Evolutionary conservation across 2,113 vertebrate species (phyloP), one percentile per base, ranked within the genome.

Genomic region (Glaucidium brasilianum): DNA sequence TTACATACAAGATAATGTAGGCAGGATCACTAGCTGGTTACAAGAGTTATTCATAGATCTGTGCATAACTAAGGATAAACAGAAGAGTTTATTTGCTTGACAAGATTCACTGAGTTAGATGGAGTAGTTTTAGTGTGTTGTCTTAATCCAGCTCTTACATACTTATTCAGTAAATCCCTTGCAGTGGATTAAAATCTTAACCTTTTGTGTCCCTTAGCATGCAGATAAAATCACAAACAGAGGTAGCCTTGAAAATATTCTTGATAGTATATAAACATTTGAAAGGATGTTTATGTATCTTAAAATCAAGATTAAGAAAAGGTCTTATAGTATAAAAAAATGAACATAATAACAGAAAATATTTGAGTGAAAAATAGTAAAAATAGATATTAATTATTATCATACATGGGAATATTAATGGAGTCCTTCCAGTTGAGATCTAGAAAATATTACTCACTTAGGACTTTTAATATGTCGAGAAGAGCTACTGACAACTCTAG

Each of bases 31-130:
- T 92, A 93, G 72, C 68, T 85, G 88, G 82, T 96, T 95, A 83
- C 63, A 74, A 67, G 55, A 80, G 94, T 90, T 90, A 77, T 93
- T 90, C 75, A 63, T 6, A 90, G 75, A 53, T 58, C 55, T 74
- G 26, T 84, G 59, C 60, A 34, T 92, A 94, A 92, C 75, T 83
- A 67, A 95, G 67, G 74, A 93, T 93, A 95, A 90, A 96, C 67
- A 88, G 35, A 96, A 90, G 78, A 94, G 88, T 93, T 94, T 92
- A 95, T 96, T 93, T 96, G 77, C 82, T 77, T 90, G 67, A 85
- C 74, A 88, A 90, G 82, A 77, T 73, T 85, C 82, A 59, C 41
- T 92, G 59, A 71, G 41, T 67, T 80, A 74, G 52, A 62, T 67
- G 90, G 68, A 92, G 47, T 29, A 62, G 49, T 50, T 90, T 96